Evolutionary conservation across 2,888 invertebrate species (phyloP), one percentile per base, ranked within the genome.

Genomic region (Xestia rhomboidea): DNA sequence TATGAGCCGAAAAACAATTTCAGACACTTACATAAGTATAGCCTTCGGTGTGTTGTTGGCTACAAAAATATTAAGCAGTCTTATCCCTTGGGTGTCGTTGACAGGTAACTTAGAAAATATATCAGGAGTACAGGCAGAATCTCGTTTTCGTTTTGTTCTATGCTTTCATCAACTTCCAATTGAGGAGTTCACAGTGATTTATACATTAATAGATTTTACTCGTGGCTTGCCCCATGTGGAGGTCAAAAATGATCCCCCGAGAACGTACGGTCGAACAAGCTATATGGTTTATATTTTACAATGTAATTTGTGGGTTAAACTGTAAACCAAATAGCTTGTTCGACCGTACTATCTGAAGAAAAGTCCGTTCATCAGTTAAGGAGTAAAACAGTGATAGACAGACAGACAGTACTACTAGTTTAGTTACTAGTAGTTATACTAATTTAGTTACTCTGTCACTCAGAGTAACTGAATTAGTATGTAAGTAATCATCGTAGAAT

Each of bases 1-100:
- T 72, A 49, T 51, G 68, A 82, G 46, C 67, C 34, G 30, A 73
- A 78, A 83, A 79, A 70, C 72, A 84, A 84, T 83, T 86, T 78
- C 57, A 72, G 24, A 62, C 64, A 86, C 83, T 72, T 86, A 72
- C 57, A 34, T 66, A 81, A 73, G 85, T 77, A 73, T 76, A 60
- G 57, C 62, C 38, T 71, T n/a, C 46, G 68, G 11, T 76, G 60
- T 71, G 76, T 76, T 73, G 24, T 69, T 44, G 51, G 62, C 38
- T 60, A 60, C 30, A 68, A 77, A 76, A 85, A 83, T 77, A 70
- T 51, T 73, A 67, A 77, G 57, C 44, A 67, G 68, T 82, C 21
- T 0, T 7, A 1, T 73, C 85, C 67, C 77, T 2, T 24, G 85
- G 62, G 85, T 68, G 41, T 64, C 51, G 69, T 81, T 76, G 38